These are phyloP conservation scores for Caenorhabditis imperialis DNA, from an alignment of 2,888 invertebrate genomes.

Conservation along the genomic window DNA sequence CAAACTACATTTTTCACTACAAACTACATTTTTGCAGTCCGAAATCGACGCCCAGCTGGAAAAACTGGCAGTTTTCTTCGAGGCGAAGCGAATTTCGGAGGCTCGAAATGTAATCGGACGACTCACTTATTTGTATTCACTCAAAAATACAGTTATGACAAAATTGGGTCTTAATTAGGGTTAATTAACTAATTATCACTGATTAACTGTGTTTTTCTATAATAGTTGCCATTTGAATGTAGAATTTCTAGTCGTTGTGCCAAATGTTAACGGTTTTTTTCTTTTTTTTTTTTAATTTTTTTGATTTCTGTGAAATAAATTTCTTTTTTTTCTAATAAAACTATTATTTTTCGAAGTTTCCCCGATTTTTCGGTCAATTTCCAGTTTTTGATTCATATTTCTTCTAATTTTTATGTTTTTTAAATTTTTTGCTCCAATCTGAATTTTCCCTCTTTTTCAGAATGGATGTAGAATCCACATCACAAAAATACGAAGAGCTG, in stretches of 20 bases:
- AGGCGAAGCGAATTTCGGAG: slow-evolving; percentile 29
- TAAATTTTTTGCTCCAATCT: slow-evolving; percentile 1
- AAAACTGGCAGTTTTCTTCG: slow-evolving; percentile 27
- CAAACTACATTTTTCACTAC: too few species aligned
- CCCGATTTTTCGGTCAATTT: too few species aligned
- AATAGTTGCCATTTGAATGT: neutral
- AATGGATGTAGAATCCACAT: too few species aligned
- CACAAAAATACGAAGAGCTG: neutral
- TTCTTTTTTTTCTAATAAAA: slow-evolving; percentile 2
- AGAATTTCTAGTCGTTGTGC: neutral
- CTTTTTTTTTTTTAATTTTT: slow-evolving; percentile 9
- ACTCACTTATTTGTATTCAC: slow-evolving; percentile 49
- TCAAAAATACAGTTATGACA: slow-evolving; percentile 47
- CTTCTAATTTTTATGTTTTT: neutral
- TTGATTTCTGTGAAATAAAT: slow-evolving; percentile 9
- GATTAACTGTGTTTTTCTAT: neutral
- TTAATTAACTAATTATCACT: slow-evolving; percentile 1
- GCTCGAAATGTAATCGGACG: slow-evolving; percentile 39
- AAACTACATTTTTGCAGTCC: slow-evolving; percentile 23
- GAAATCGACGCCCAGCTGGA: slow-evolving; percentile 44
- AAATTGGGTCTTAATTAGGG: slow-evolving; percentile 46
- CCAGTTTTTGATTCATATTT: too few species aligned
- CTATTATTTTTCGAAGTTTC: too few species aligned
- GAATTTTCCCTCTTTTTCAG: neutral
- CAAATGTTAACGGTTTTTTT: neutral